Base-by-base conservation (phyloP, 2,797 vertebrate genomes). In the Poeciliopsis paucimaculata region DNA sequence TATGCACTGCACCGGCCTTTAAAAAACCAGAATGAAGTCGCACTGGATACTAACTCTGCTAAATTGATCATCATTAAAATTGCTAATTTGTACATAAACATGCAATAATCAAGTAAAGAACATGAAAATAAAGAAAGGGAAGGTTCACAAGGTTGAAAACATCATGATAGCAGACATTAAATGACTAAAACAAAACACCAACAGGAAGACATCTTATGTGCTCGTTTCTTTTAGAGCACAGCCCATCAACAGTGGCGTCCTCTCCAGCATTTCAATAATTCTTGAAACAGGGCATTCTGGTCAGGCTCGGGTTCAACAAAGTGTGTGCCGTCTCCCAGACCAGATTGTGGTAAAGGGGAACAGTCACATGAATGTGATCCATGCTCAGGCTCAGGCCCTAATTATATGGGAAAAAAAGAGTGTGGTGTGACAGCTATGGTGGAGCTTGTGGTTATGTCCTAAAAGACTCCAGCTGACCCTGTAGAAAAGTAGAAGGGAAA, bases 311-410 rank as follows among this genome's bases (percentile, higher is more conserved):
- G 93, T 94, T 94, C 93, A 93, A 91, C 86, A 89, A 79, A 91
- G 88, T 88, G 88, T 91, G 87, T 86, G 87, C 90, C 85, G 87
- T 92, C 88, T 93, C 88, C 88, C 91, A 89, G 88, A 92, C 93
- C 94, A 95, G 90, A 94, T 86, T 95, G 95, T 81, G 94, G 94
- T 94, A 77, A 94, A 89, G 86, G 85, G 92, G 91, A 93, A 91
- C 88, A 90, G 94, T 95, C 95, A 93, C 94, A 95, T 95, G 94
- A 95, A 94, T 94, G 91, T 84, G 91, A 92, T 93, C 92, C 90
- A 88, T 94, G 91, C 94, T 95, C 90, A 90, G 82, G 94, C 91
- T 94, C 91, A 92, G 93, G 87, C 93, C 91, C 87, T 95, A 95
- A 96, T 96, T 96, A 95, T 93, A 95, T 93, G 92, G 91, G 53